Evolutionary conservation across 2,797 vertebrate species (phyloP), one percentile per base, ranked within the genome.

Genomic region (Sandelia bainsii): DNA sequence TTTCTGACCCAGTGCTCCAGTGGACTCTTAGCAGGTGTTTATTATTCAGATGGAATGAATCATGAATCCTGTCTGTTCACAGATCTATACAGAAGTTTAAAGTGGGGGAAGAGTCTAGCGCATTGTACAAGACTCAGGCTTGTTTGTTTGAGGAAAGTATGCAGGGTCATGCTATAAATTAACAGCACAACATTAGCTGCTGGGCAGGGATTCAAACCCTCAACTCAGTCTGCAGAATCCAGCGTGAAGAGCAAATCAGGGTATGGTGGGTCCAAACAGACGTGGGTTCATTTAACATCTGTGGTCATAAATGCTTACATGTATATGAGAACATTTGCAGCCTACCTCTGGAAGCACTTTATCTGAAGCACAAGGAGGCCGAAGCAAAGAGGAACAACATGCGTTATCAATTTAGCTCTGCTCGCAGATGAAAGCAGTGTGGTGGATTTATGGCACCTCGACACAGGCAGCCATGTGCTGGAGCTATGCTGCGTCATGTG

Each of bases 361-460:
- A 71, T 83, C 73, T 73, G 52, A 69, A 70, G 58, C 32, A 70
- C 0, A 29, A 70, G 74, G 62, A 84, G 72, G 75, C 69, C 9
- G 48, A 67, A 57, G 62, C 51, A 77, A 63, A 79, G 51, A 45
- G 50, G 71, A 59, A 80, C 69, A 69, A 79, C 87, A 90, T 90
- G 92, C 92, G 89, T 89, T 89, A 82, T 87, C 78, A 90, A 90
- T 92, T 90, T 89, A 81, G 87, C 82, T 48, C 57, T 52, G 82
- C 46, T 64, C 65, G 61, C 42, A 81, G 83, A 91, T 90, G 70
- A 90, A 88, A 89, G 88, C 75, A 5, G 46, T 46, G 39, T 6
- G 6, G 22, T 81, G 77, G 82, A 89, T 91, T 91, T 90, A 92
- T 84, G 63, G 83, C 81, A 72, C 71, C 52, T 51, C 57, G 11